Evolutionary conservation across 2,797 vertebrate genomes (phyloP).

Genomic region (Bradypus variegatus): DNA sequence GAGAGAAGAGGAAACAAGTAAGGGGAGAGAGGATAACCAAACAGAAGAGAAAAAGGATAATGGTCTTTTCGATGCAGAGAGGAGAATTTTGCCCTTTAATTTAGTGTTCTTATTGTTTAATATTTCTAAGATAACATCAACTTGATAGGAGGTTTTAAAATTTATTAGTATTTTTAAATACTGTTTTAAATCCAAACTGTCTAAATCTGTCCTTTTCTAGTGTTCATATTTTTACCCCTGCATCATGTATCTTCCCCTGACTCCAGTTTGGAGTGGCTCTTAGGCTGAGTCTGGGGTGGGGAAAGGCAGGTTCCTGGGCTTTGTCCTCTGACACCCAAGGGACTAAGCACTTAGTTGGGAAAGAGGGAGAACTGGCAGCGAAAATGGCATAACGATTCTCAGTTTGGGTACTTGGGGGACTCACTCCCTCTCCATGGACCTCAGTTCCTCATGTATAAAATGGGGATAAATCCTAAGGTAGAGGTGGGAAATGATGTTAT

Average conservation of each 20-base stretch:
- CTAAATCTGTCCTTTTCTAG: not conserved
- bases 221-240: not conserved
- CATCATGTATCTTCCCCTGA: not conserved
- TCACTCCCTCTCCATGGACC: fast-evolving
- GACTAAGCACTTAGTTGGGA: not conserved
- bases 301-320: not conserved
- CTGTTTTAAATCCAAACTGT: not conserved
- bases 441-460: not conserved
- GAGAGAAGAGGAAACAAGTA: not conserved
- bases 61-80: not conserved
- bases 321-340: not conserved
- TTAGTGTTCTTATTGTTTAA: not conserved
- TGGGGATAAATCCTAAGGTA: not conserved
- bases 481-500: fast-evolving
- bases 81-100: not conserved
- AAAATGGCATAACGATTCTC: not conserved
- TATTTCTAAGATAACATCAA: not conserved
- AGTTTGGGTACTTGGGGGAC: not conserved
- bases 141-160: not conserved
- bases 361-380: not conserved
- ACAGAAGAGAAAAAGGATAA: not conserved
- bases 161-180: not conserved
- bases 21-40: not conserved
- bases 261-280: too few relatives aligned
- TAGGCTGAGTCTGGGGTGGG: not conserved